These are phyloP conservation scores for Carcharodon carcharias DNA, from an alignment of 2,797 vertebrate species.

Conservation along the genomic window DNA sequence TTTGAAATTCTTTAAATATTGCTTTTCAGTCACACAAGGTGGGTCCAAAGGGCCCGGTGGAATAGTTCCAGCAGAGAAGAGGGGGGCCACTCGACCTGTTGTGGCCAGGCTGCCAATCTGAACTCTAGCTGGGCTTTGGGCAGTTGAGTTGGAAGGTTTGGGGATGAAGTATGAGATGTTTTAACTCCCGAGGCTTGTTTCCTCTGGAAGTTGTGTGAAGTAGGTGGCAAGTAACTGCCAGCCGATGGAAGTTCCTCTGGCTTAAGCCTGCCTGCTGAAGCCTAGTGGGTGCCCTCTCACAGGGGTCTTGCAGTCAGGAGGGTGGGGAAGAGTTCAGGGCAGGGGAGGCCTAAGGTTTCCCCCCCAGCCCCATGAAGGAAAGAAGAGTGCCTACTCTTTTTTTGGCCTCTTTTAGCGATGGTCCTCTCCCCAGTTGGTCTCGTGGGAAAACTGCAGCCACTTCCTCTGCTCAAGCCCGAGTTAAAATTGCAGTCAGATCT, in stretches of 20 bases:
- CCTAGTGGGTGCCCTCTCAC: neutral
- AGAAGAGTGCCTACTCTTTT: neutral
- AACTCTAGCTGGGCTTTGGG: neutral
- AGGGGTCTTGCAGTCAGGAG: neutral
- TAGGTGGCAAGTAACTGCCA: neutral
- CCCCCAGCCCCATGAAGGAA: neutral
- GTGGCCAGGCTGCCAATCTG: neutral
- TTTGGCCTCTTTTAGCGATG: neutral
- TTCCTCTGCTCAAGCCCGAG: no score
- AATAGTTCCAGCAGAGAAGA: neutral
- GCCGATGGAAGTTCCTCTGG: neutral
- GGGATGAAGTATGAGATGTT: neutral
- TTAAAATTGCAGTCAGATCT: no score
- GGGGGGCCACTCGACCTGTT: no score
- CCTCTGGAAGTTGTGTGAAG: neutral
- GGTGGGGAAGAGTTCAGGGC: neutral
- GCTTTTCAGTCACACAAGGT: neutral
- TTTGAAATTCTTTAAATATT: neutral
- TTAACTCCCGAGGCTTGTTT: neutral
- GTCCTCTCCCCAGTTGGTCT: neutral
- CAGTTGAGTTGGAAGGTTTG: neutral
- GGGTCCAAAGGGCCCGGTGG: neutral
- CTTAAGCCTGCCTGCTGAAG: no score
- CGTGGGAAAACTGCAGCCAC: no score
- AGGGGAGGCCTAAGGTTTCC: neutral